Evolutionary conservation across 2,113 vertebrate genomes (phyloP).

Genomic region (Nannospalax galili): DNA sequence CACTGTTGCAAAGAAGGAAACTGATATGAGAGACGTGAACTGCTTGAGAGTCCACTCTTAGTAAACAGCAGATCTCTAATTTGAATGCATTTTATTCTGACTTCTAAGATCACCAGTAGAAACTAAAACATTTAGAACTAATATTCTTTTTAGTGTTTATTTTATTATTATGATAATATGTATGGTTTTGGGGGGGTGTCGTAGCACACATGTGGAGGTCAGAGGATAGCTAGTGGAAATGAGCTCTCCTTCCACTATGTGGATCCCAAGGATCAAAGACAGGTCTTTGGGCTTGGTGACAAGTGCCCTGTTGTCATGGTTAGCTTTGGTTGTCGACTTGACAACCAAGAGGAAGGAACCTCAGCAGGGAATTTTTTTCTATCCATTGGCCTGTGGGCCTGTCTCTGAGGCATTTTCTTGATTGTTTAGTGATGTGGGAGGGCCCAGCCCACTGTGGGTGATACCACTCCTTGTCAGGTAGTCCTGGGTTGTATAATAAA

Average conservation of each 20-base stretch:
- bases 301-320: too few species aligned
- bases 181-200: background rate
- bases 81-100: conserved; percentile 19
- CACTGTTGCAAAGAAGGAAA: background rate
- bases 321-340: too few species aligned
- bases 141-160: background rate
- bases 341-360: too few species aligned
- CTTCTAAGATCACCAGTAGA: background rate
- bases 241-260: background rate
- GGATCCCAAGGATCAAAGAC: background rate
- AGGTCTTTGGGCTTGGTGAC: background rate
- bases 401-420: too few species aligned
- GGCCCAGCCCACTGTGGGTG: too few species aligned
- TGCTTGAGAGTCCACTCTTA: background rate
- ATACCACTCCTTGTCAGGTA: too few species aligned
- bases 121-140: background rate
- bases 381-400: too few species aligned
- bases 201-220: background rate
- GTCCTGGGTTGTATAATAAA: too few species aligned
- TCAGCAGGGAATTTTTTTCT: too few species aligned
- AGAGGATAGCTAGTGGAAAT: background rate
- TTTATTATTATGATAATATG: background rate
- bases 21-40: background rate
- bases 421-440: too few species aligned
- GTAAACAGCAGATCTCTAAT: background rate